phyloP scores from a whole-genome alignment of 2,113 vertebrate genomes.

The Coryphaenoides rupestris region DNA sequence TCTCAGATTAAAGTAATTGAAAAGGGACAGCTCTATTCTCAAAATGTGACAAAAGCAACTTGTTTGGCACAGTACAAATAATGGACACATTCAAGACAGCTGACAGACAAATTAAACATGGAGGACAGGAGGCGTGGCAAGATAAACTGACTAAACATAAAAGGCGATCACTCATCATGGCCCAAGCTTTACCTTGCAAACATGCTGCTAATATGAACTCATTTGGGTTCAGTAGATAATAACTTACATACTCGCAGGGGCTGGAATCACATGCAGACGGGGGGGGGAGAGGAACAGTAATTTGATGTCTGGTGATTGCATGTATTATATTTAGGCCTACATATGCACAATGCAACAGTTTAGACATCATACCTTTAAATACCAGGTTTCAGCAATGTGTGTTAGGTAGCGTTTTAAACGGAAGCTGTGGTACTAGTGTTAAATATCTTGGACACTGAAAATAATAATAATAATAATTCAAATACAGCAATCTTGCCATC shows the following conservation, averaged over 20 bases:
- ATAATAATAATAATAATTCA: not conserved
- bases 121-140: conserved; percentile 18
- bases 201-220: conserved; percentile 54
- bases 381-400: conserved; percentile 29
- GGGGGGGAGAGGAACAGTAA: conserved; percentile 32
- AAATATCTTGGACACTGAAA: conserved; percentile 18
- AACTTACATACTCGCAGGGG: conserved; percentile 41
- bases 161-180: conserved; percentile 38
- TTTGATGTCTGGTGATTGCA: conserved; percentile 18
- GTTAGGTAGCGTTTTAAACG: conserved; percentile 27
- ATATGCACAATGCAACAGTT: conserved; percentile 40
- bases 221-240: conserved; percentile 49
- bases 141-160: no score
- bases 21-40: no score
- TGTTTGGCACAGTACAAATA: conserved; percentile 18
- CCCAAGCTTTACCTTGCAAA: conserved; percentile 47
- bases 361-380: conserved; percentile 39
- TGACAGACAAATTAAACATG: conserved; percentile 22
- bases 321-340: conserved; percentile 43
- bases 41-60: conserved; percentile 28
- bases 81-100: conserved; percentile 31
- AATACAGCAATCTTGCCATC: conserved; percentile 21
- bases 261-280: conserved; percentile 56
- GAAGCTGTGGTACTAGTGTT: conserved; percentile 15
- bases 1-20: not conserved